Evolutionary conservation across 2,888 invertebrate species (phyloP), one percentile per base, ranked within the genome.

Genomic region (Drosophila anomelani): DNA sequence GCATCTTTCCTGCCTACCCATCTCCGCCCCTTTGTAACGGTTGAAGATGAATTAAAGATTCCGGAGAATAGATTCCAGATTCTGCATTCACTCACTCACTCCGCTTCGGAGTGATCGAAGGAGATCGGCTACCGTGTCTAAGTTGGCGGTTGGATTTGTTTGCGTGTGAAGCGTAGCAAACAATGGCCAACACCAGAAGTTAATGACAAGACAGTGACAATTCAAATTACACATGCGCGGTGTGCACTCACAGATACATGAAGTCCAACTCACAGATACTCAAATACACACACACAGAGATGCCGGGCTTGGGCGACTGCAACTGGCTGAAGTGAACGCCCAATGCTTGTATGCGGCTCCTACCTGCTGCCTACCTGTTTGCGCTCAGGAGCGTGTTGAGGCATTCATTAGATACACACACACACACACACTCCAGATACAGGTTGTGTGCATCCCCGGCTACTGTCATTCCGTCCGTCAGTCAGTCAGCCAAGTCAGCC

Each of bases 151-250:
- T 77, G 76, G 55, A 77, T 81, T 80, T 74, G 64, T 74, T 88
- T 79, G 90, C 88, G 79, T 90, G 86, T 84, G 88, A 90, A 90
- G 81, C 78, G 79, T 79, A 67, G 74, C 81, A 73, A 81, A 86
- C 85, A 85, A 85, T 75, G 76, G 68, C 88, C 76, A 87, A 87
- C 81, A 87, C 86, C 89, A 88, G 89, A 88, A 87, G 89, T 89
- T 89, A 86, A 86, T 86, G 85, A 88, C 85, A 89, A 89, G 77
- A 89, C 89, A 83, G 88, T 86, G 85, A 86, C 85, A 86, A 86
- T 88, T 85, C 86, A 86, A 86, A 89, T 89, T 85, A 82, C 75
- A 81, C 72, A 78, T 62, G 36, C 23, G 57, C 53, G 39, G n/a
- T 47, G 57, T 51, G 55, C 63, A 60, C 64, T 56, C 68, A 63